phyloP scores from a whole-genome alignment of 2,888 invertebrate species.

The Lordiphosa andalusiaca region DNA sequence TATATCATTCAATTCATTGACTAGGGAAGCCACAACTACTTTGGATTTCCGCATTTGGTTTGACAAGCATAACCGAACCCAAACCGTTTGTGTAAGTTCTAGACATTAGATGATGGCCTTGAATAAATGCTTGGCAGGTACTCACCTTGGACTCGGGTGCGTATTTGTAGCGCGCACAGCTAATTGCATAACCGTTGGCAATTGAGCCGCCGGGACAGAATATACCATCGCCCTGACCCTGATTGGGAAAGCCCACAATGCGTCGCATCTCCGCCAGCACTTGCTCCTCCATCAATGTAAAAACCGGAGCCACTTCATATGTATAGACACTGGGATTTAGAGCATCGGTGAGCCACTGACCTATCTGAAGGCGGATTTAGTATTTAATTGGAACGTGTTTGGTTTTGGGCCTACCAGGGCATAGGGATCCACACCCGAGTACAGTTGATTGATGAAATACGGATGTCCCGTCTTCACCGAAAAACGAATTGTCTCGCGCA shows the following conservation, averaged over 20 bases:
- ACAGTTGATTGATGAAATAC: constrained; percentile 93
- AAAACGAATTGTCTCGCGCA: constrained; percentile 88
- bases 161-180: constrained; percentile 87
- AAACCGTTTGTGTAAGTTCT: background rate
- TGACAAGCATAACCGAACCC: background rate
- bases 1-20: background rate
- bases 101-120: constrained; percentile 1
- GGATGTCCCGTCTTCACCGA: constrained; percentile 95
- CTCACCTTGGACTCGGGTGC: constrained; percentile 88
- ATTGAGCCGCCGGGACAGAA: constrained; percentile 95
- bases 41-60: constrained; percentile 3
- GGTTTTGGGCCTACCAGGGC: constrained; percentile 82
- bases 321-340: constrained; percentile 93
- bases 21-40: background rate
- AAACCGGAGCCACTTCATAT: constrained; percentile 93
- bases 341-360: constrained; percentile 92
- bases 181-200: constrained; percentile 95
- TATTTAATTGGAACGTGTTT: too few relatives aligned
- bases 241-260: constrained; percentile 87
- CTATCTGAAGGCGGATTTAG: constrained; percentile 66
- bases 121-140: constrained; percentile 6
- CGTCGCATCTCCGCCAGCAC: constrained; percentile 89
- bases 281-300: constrained; percentile 92
- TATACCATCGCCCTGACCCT: constrained; percentile 90
- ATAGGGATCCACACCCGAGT: constrained; percentile 91